Evolutionary conservation across 2,797 vertebrate genomes (phyloP).

Genomic region (Ceryle rudis): DNA sequence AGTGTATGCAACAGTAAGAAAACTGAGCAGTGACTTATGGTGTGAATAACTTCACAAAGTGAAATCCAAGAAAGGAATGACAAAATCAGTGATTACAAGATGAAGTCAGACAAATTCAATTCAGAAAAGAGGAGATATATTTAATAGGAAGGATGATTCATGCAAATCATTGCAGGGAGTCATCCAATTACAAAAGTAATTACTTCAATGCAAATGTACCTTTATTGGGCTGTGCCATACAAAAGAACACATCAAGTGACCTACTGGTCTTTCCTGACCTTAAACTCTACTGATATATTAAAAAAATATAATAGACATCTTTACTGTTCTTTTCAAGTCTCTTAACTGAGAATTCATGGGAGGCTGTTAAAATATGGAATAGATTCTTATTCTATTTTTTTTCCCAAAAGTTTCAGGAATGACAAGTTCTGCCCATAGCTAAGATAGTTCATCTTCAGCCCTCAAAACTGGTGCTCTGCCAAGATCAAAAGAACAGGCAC

Average conservation of each 20-base stretch:
- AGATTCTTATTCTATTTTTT: not conserved
- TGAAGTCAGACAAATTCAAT: conserved; percentile 1
- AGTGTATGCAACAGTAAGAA: not conserved
- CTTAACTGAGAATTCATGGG: not conserved
- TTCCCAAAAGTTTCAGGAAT: not conserved
- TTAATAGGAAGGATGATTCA: conserved; percentile 43
- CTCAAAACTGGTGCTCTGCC: not conserved
- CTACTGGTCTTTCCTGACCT: not conserved
- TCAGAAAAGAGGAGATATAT: conserved; percentile 26
- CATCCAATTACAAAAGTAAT: conserved; percentile 32
- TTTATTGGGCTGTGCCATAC: not conserved
- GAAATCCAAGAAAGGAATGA: not conserved
- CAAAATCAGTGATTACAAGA: not conserved
- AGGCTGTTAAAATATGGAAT: not conserved
- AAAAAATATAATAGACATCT: not conserved
- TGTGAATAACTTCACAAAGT: not conserved
- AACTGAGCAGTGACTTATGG: not conserved
- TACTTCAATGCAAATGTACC: conserved; percentile 25
- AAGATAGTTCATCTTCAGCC: not conserved
- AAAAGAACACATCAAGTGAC: not conserved
- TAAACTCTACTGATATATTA: not conserved
- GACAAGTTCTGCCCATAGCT: not conserved
- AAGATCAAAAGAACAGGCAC: not conserved
- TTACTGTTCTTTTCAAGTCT: not conserved
- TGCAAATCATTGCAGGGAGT: conserved; percentile 3